Base-by-base conservation (phyloP, 1,140 invertebrate genomes). In the Drosophila baimaii region DNA sequence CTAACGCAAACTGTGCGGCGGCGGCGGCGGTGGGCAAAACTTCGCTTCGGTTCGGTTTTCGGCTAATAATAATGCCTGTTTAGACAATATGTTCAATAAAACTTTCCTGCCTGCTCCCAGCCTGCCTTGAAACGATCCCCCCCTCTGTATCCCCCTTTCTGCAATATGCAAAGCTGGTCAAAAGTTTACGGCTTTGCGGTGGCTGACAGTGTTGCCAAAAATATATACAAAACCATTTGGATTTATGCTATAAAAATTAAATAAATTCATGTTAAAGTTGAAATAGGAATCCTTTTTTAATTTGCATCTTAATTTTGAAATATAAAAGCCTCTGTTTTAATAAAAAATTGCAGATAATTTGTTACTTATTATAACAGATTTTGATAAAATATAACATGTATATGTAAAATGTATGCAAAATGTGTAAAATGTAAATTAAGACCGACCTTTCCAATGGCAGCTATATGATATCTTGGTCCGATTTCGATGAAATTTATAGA, bases 41-140 rank as follows among this genome's bases (percentile, higher is more conserved):
- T 70, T 54, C 10, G 61, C 8, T 10, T 41, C 25, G 52, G 77
- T 49, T 58, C 25, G 52, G 77, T 49, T 58, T 73, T 64, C 25
- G 62, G 65, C n/a, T n/a, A n/a, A 52, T 69, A 71, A 75, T 74
- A 70, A 74, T 75, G 62, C 76, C 76, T 88, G 81, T 83, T 88
- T 89, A 70, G 84, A 83, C 79, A 88, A 88, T 88, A 88, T 88
- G 83, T 83, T 82, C 72, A 70, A 88, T 88, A 77, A 82, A 86
- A 86, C 83, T 88, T 88, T 83, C 39, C 59, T 57, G 44, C 35
- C 37, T 41, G 56, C 64, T 88, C 79, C 39, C 59, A 52, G 44
- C 35, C 37, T 41, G 56, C 64, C 37, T 41, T 15, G 61, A 39
- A 58, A 39, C 31, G 17, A 23, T 47, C 19, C 54, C 59, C 68